phyloP scores from a whole-genome alignment of 2,888 invertebrate genomes.

The Eumerus sabulonum region DNA sequence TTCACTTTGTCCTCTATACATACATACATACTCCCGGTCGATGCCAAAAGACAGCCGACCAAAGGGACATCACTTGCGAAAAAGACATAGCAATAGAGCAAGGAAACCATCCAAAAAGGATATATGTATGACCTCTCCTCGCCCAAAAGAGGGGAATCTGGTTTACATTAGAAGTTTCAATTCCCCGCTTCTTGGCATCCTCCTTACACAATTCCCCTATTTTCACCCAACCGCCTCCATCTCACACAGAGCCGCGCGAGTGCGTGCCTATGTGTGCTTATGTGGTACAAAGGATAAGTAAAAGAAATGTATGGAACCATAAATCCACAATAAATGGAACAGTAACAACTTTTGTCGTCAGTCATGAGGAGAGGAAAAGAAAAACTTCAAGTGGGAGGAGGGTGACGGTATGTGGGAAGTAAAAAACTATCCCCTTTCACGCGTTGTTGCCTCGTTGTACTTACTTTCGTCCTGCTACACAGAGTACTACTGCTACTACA shows the following conservation, averaged over 20 bases:
- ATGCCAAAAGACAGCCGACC: constrained; percentile 31
- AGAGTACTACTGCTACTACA: too few species aligned
- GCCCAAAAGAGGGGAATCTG: constrained; percentile 41
- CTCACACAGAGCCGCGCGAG: not conserved
- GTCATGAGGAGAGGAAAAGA: constrained; percentile 12
- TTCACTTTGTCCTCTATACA: constrained; percentile 45
- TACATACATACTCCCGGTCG: not conserved
- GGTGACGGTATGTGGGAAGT: constrained; percentile 1
- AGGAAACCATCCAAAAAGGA: constrained; percentile 56
- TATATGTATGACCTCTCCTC: constrained; percentile 39
- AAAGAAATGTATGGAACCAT: constrained; percentile 37
- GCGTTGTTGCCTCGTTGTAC: constrained; percentile 47
- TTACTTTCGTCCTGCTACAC: constrained; percentile 30
- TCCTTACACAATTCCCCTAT: constrained; percentile 47
- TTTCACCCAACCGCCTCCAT: not conserved
- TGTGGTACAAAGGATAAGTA: constrained; percentile 31
- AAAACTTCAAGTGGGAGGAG: not conserved
- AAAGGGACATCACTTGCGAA: constrained; percentile 14
- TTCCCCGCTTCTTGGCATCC: constrained; percentile 37
- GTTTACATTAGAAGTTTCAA: constrained; percentile 57
- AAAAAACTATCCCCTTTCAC: constrained; percentile 58
- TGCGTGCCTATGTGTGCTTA: constrained; percentile 14
- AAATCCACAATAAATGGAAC: constrained; percentile 61
- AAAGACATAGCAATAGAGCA: constrained; percentile 24
- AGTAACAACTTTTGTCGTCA: constrained; percentile 63